phyloP scores from a whole-genome alignment of 2,797 vertebrate genomes.

The Poecilia wingei region DNA sequence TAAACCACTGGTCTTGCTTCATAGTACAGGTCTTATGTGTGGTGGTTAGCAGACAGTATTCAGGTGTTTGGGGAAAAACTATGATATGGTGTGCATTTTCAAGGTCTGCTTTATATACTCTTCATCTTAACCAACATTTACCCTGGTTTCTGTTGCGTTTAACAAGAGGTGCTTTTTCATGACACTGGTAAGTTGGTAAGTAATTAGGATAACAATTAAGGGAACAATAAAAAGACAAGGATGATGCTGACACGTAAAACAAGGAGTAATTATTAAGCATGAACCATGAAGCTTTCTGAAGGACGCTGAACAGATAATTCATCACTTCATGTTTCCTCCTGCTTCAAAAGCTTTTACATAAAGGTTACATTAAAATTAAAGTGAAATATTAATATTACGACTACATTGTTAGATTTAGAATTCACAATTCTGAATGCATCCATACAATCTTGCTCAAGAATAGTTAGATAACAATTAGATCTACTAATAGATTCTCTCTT shows the following conservation, averaged over 20 bases:
- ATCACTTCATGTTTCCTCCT: slow-evolving; percentile 1
- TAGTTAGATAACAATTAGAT: too few relatives aligned
- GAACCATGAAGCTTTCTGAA: slow-evolving; percentile 3
- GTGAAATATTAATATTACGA: not conserved
- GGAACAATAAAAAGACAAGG: not conserved
- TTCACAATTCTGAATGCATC: not conserved
- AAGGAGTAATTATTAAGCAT: slow-evolving; percentile 7
- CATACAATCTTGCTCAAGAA: not conserved
- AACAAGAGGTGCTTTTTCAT: not conserved
- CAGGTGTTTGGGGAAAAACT: not conserved
- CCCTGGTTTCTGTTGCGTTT: not conserved
- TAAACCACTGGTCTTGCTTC: not conserved
- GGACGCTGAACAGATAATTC: not conserved
- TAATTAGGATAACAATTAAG: slow-evolving; percentile 4
- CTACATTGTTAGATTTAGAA: too few relatives aligned
- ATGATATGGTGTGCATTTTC: too few relatives aligned
- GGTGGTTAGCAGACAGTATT: not conserved
- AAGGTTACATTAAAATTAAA: not conserved
- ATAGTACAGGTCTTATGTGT: not conserved
- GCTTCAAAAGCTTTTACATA: slow-evolving; percentile 1
- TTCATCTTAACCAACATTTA: not conserved
- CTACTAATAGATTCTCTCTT: not conserved
- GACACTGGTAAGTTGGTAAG: not conserved
- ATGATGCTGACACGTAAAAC: not conserved
- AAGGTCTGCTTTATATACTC: not conserved